These are phyloP conservation scores for Eira barbara DNA, from an alignment of 2,113 vertebrate genomes.

Conservation along the genomic window DNA sequence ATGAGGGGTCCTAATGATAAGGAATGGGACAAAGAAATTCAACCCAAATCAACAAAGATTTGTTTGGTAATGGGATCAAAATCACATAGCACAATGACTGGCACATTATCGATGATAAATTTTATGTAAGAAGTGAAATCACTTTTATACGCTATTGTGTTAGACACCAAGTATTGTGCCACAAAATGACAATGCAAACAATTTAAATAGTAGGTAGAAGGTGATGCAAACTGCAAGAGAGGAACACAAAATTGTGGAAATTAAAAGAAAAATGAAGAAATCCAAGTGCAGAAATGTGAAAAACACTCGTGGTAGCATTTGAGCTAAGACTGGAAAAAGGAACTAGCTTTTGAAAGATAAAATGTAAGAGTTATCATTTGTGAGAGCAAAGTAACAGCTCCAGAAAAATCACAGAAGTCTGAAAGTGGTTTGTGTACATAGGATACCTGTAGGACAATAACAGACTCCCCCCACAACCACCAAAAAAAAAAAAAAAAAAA, in stretches of 20 bases:
- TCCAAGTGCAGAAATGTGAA: background rate
- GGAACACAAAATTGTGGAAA: background rate
- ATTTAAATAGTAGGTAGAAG: background rate
- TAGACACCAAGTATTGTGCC: background rate
- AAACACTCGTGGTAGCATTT: background rate
- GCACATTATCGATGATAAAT: background rate
- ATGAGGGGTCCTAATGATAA: background rate
- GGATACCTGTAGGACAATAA: background rate
- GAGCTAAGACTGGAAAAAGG: background rate
- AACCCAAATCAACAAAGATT: background rate
- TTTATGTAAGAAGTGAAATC: background rate
- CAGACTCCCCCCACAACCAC: background rate
- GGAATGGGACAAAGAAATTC: background rate
- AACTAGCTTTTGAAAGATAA: background rate
- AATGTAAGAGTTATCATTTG: background rate
- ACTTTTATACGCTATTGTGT: background rate
- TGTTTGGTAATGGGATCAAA: background rate
- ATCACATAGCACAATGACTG: background rate
- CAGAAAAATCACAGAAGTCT: background rate
- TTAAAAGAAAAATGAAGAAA: background rate
- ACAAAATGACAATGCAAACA: background rate
- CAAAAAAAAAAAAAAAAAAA: background rate
- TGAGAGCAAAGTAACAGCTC: background rate
- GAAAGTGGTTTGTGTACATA: background rate
- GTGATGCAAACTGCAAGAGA: background rate